These are phyloP conservation scores for Eupleurogrammus muticus DNA, from an alignment of 2,797 vertebrate genomes.

Conservation along the genomic window DNA sequence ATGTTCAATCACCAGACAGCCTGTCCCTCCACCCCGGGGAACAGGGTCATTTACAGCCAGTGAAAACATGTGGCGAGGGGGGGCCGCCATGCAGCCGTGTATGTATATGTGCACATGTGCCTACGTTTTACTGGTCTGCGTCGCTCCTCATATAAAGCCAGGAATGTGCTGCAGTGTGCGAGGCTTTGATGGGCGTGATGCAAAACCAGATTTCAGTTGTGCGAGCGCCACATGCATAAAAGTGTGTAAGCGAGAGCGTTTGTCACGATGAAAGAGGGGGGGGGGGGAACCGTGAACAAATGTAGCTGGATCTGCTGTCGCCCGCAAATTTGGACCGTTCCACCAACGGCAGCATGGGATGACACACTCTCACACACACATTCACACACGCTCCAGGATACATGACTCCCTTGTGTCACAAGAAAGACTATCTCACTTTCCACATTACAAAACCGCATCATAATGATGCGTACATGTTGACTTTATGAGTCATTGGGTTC, in stretches of 20 bases:
- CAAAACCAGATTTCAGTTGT: conserved; percentile 33
- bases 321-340: conserved; percentile 12
- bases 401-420: conserved; percentile 29
- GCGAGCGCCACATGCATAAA: conserved; percentile 14
- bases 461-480: conserved; percentile 27
- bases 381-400: conserved; percentile 15
- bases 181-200: conserved; percentile 45
- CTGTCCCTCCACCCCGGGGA: conserved; percentile 42
- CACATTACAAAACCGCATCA: conserved; percentile 45
- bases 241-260: conserved; percentile 15
- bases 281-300: conserved; percentile 60
- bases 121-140: conserved; percentile 32
- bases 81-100: conserved; percentile 30
- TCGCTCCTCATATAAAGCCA: conserved; percentile 38
- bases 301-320: conserved; percentile 50
- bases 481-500: conserved; percentile 49
- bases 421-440: conserved; percentile 24
- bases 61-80: conserved; percentile 44
- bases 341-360: conserved; percentile 36
- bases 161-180: conserved; percentile 12
- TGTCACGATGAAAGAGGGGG: conserved; percentile 58
- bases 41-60: conserved; percentile 50
- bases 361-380: conserved; percentile 20
- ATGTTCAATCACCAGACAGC: conserved; percentile 56
- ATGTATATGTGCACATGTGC: conserved; percentile 27